A percentile compares a stretch with the other conserved stretches of the same genome.
phyloP scores from a whole-genome alignment of 2,888 invertebrate genomes.

The Cantharis lateralis region DNA sequence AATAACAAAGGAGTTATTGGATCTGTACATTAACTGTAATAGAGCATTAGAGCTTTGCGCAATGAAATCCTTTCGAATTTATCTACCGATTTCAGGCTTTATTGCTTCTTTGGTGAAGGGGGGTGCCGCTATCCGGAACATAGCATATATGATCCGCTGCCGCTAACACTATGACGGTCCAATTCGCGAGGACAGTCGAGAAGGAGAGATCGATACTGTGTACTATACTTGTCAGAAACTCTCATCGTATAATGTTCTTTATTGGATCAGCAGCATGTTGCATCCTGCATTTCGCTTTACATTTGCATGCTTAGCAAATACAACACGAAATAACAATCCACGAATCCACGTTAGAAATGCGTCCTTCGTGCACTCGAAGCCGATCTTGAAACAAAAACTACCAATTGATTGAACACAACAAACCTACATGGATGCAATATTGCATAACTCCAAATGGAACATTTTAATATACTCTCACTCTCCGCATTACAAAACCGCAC shows the following conservation, averaged over 20 bases:
- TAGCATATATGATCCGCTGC: constrained; percentile 34
- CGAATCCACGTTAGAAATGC: constrained; percentile 14
- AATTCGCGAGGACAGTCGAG: constrained; percentile 34
- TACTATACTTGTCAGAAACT: constrained; percentile 41
- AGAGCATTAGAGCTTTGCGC: constrained; percentile 50
- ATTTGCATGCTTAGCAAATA: constrained; percentile 36
- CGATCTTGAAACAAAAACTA: background rate
- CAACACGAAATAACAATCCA: constrained; percentile 27
- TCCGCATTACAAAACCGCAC: background rate
- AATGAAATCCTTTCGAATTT: constrained; percentile 53
- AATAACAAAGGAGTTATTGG: constrained; percentile 53
- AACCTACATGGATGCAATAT: background rate
- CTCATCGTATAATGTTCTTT: constrained; percentile 39
- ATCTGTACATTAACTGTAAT: constrained; percentile 53
- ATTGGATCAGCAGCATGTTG: constrained; percentile 29
- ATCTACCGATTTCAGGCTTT: constrained; percentile 53
- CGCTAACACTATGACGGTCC: constrained; percentile 35
- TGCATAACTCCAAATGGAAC: background rate
- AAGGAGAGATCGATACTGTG: constrained; percentile 35
- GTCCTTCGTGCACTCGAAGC: background rate
- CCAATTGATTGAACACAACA: background rate
- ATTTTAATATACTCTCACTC: background rate
- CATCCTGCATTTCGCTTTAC: constrained; percentile 36
- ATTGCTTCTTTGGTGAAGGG: constrained; percentile 47
- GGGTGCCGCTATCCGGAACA: constrained; percentile 33